Evolutionary conservation across 2,113 vertebrate genomes (phyloP).

Genomic region (Hymenochirus boettgeri): DNA sequence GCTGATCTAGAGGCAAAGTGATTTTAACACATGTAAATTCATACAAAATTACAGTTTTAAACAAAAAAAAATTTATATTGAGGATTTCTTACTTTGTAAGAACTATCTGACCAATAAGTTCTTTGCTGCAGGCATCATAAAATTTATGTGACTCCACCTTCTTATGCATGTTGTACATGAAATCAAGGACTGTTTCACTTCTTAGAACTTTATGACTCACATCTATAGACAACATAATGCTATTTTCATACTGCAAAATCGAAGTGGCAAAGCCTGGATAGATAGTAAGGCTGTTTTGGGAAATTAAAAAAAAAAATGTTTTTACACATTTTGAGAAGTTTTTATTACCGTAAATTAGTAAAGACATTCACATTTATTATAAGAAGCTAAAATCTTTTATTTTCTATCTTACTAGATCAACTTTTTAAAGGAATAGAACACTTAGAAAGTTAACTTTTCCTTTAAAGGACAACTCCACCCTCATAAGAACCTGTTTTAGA

Average conservation of each 20-base stretch:
- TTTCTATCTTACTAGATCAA: too few relatives aligned
- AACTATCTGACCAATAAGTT: constrained; percentile 82
- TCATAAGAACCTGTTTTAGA: too few relatives aligned
- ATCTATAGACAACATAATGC: constrained; percentile 85
- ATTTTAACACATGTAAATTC: too few relatives aligned
- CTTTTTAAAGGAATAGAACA: too few relatives aligned
- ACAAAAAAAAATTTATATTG: too few relatives aligned
- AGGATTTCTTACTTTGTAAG: constrained; percentile 80
- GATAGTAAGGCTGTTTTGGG: constrained; percentile 87
- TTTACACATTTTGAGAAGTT: not conserved
- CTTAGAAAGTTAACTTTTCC: too few relatives aligned
- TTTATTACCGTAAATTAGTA: too few relatives aligned
- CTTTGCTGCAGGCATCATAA: constrained; percentile 75
- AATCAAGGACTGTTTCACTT: constrained; percentile 84
- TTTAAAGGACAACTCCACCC: too few relatives aligned
- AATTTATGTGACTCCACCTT: constrained; percentile 70
- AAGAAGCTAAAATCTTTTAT: too few relatives aligned
- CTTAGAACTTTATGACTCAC: constrained; percentile 91
- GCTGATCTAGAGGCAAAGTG: too few relatives aligned
- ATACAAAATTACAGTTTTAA: too few relatives aligned
- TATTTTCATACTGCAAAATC: constrained; percentile 82
- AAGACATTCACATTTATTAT: too few relatives aligned
- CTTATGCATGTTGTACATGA: constrained; percentile 71
- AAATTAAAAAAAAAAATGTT: constrained; percentile 5
- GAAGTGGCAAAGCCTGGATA: constrained; percentile 85